Evolutionary conservation across 2,797 vertebrate genomes (phyloP).

Genomic region (Furcifer pardalis): DNA sequence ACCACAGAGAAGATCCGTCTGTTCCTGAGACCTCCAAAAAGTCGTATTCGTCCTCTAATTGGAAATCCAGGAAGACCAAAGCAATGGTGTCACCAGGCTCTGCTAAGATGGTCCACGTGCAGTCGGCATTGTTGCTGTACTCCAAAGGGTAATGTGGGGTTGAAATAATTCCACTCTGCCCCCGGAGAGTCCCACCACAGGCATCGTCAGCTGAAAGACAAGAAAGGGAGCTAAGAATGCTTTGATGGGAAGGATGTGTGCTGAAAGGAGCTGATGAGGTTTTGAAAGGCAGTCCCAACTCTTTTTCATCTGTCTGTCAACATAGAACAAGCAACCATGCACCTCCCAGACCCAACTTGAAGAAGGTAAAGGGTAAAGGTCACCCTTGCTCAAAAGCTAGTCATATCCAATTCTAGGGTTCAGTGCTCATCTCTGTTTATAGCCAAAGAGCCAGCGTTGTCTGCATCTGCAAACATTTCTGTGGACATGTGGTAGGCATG

Average conservation of each 20-base stretch:
- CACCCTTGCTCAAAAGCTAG: too few relatives aligned
- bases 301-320: background rate
- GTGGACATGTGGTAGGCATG: too few relatives aligned
- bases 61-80: slow-evolving; percentile 95
- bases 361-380: too few relatives aligned
- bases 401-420: too few relatives aligned
- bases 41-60: slow-evolving; percentile 96
- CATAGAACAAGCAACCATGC: background rate
- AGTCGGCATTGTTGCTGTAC: slow-evolving; percentile 96
- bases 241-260: fast-evolving
- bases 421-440: too few relatives aligned
- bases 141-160: slow-evolving; percentile 94
- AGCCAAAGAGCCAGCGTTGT: too few relatives aligned
- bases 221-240: background rate
- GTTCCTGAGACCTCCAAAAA: slow-evolving; percentile 96
- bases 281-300: background rate
- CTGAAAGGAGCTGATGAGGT: background rate
- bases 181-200: slow-evolving; percentile 93
- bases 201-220: slow-evolving; percentile 88
- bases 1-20: slow-evolving; percentile 96
- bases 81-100: slow-evolving; percentile 98
- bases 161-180: slow-evolving; percentile 95
- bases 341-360: too few relatives aligned
- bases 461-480: too few relatives aligned
- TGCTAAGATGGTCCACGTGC: slow-evolving; percentile 97